phyloP scores from a whole-genome alignment of 2,797 vertebrate species.

The Sardinella longiceps region DNA sequence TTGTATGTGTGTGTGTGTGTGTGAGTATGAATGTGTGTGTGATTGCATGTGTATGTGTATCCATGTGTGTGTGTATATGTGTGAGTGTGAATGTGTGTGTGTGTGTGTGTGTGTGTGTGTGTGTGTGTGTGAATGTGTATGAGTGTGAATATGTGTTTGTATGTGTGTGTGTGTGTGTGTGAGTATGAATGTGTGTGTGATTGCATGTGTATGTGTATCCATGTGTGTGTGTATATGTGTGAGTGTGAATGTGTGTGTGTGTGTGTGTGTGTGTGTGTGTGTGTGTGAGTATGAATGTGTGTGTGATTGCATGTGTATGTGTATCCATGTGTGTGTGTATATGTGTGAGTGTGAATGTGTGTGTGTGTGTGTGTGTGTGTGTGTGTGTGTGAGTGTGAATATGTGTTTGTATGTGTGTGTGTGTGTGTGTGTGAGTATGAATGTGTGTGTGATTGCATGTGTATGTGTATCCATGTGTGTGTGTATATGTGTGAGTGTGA shows the following conservation, averaged over 20 bases:
- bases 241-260: background rate
- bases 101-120: background rate
- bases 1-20: constrained; percentile 2
- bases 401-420: background rate
- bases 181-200: background rate
- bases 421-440: constrained; percentile 24
- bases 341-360: background rate
- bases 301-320: too few species aligned
- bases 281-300: constrained; percentile 10
- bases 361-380: constrained; percentile 10
- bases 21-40: background rate
- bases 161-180: constrained; percentile 7
- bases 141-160: too few species aligned
- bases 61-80: constrained; percentile 9
- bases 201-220: too few species aligned
- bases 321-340: background rate
- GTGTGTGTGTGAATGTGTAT: background rate
- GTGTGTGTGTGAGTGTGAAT: background rate
- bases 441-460: too few species aligned
- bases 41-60: background rate
- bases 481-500: constrained; percentile 1
- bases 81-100: background rate
- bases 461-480: background rate
- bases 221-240: background rate
- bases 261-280: constrained; percentile 10